These are phyloP conservation scores for Scortum barcoo DNA, from an alignment of 2,113 vertebrate species.

Conservation along the genomic window DNA sequence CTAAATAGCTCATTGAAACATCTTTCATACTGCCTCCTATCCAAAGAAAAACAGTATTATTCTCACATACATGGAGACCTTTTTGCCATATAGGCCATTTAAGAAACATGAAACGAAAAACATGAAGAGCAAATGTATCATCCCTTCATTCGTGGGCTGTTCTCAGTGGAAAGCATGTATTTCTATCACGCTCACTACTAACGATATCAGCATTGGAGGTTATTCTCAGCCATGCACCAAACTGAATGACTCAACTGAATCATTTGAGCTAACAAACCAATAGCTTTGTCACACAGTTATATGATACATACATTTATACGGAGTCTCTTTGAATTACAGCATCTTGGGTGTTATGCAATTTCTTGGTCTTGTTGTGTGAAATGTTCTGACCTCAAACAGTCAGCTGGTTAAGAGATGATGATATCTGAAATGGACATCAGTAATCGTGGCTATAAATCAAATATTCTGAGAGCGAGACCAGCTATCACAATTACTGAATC, in stretches of 20 bases:
- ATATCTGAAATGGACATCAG: background rate
- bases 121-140: conserved; percentile 7
- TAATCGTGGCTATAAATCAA: background rate
- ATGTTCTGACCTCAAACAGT: background rate
- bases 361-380: background rate
- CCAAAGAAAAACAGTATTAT: background rate
- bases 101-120: conserved; percentile 15
- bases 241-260: background rate
- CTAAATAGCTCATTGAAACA: conserved; percentile 7
- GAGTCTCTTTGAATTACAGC: background rate
- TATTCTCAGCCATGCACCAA: background rate
- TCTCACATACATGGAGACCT: conserved; percentile 5
- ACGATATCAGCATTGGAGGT: conserved; percentile 9
- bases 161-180: conserved; percentile 1
- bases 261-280: background rate
- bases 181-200: conserved; percentile 14
- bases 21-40: conserved; percentile 4
- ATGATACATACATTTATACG: background rate
- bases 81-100: conserved; percentile 2
- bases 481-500: conserved; percentile 8
- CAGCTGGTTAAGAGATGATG: background rate
- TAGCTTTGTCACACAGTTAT: background rate
- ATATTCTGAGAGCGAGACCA: background rate
- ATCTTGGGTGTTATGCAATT: background rate
- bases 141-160: background rate